Conservation (phyloP, 2,113 vertebrate genomes). For the Opisthocomus hoazin region DNA sequence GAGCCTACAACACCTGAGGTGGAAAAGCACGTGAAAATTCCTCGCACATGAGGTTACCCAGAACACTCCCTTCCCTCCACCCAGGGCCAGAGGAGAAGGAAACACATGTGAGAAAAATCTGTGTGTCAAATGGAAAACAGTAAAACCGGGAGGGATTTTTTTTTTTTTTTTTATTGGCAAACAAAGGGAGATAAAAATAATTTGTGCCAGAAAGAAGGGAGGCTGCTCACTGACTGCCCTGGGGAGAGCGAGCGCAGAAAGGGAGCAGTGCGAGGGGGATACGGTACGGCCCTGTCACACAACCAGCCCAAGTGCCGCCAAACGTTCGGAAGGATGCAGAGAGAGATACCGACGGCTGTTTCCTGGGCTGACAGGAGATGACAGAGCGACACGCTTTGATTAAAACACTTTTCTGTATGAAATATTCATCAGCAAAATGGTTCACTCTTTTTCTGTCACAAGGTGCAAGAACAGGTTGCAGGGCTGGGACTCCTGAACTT, state of each 20-base stretch:
- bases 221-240: neutral
- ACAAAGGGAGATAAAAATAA: slow-evolving; percentile 54
- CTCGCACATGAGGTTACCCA: neutral
- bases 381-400: neutral
- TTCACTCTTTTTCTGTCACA: neutral
- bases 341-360: neutral
- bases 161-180: neutral
- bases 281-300: slow-evolving; percentile 10
- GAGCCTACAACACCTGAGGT: neutral
- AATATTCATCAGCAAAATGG: neutral
- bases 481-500: neutral
- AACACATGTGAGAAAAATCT: neutral
- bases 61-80: neutral
- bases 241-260: slow-evolving; percentile 4
- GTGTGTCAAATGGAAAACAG: neutral
- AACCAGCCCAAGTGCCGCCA: neutral
- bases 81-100: neutral
- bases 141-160: neutral
- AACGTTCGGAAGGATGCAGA: neutral
- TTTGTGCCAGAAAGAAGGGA: neutral
- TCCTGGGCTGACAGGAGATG: neutral
- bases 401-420: neutral
- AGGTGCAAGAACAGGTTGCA: neutral
- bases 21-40: slow-evolving; percentile 12
- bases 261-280: slow-evolving; percentile 25